Base-by-base conservation (phyloP, 2,888 invertebrate genomes). In the Melanostoma scalare region DNA sequence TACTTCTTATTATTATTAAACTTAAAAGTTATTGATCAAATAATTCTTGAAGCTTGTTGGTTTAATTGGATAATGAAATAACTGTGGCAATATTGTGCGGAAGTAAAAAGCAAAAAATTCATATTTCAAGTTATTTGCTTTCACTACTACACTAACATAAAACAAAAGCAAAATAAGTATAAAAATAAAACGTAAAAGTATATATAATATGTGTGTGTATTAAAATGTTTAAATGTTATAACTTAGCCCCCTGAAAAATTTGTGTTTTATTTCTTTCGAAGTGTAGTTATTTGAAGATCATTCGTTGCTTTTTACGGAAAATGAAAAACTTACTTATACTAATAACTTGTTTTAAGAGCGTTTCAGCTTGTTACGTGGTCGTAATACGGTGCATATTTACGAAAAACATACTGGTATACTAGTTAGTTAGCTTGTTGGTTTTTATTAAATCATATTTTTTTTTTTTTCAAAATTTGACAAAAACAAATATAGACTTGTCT, bases 181-280 rank as follows among this genome's bases (percentile, higher is more conserved):
- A 77, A 10, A 52, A 42, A 20, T 20, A 42, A 55, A 63, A 65
- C 71, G 40, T 84, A 75, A 74, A 75, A 84, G 75, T 84, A 84
- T 84, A 79, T 84, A 79, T 79, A 84, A 84, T 84, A 84, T 84
- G 79, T 84, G 84, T 84, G 84, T 84, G 84, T 84, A 84, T 84
- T 84, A 79, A 84, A 72, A 84, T 67, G 74, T 84, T 84, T 79
- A 78, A 84, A 84, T 67, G 78, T 79, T 84, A 79, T 75, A 67
- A 84, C 79, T 84, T 84, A 84, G 79, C 84, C 84, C 84, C 79
- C 79, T 79, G 60, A 79, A 71, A 55, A 50, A 48, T 40, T 9
- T 48, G 74, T 71, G 84, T 79, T 79, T 84, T 75, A 79, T 74
- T 84, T 68, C 20, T 20, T 20, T 20, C 20, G 20, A 20, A 20